Evolutionary conservation across 2,113 vertebrate genomes (phyloP).

Genomic region (Pipra filicauda): DNA sequence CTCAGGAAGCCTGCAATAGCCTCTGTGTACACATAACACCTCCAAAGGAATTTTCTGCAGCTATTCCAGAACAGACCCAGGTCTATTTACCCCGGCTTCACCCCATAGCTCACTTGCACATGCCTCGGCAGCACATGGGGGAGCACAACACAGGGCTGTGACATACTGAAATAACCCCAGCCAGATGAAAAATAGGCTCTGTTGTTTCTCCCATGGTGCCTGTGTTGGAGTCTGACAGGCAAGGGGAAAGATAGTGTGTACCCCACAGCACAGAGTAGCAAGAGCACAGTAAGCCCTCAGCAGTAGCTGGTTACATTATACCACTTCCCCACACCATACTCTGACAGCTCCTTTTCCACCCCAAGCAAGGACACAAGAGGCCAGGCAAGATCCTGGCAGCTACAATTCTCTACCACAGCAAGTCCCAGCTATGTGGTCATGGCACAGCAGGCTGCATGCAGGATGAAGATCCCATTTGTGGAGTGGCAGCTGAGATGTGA

Average conservation of each 20-base stretch:
- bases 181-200: not conserved
- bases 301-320: not conserved
- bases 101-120: slow-evolving; percentile 23
- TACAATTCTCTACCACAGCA: fast-evolving
- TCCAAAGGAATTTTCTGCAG: slow-evolving; percentile 52
- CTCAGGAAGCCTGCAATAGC: slow-evolving; percentile 50
- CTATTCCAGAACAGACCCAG: slow-evolving; percentile 7
- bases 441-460: not conserved
- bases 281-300: not conserved
- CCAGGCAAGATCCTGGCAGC: not conserved
- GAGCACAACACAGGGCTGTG: fast-evolving
- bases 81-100: slow-evolving; percentile 26
- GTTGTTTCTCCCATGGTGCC: not conserved
- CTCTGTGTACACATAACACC: slow-evolving; percentile 58
- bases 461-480: not conserved
- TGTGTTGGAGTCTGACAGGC: not conserved
- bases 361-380: not conserved
- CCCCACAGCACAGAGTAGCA: not conserved
- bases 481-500: not conserved
- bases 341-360: not conserved
- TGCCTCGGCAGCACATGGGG: not conserved
- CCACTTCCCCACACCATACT: not conserved
- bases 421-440: fast-evolving
- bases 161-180: not conserved
- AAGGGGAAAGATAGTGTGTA: fast-evolving